phyloP scores from a whole-genome alignment of 2,797 vertebrate species.

The Echiichthys vipera region DNA sequence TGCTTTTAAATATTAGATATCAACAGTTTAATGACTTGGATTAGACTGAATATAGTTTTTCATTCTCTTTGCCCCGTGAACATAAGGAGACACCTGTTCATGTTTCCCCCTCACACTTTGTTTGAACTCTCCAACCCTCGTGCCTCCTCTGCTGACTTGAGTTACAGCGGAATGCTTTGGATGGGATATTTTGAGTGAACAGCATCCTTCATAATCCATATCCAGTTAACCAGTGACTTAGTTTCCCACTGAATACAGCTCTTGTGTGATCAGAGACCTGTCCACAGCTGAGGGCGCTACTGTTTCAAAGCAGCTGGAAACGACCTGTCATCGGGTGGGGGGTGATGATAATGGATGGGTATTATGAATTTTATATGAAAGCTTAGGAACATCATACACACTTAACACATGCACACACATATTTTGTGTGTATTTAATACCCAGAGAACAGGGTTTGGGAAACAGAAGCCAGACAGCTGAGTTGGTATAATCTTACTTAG shows the following conservation, averaged over 20 bases:
- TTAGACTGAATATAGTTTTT: not conserved
- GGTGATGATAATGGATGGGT: slow-evolving; percentile 65
- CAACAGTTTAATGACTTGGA: not conserved
- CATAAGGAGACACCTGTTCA: slow-evolving; percentile 64
- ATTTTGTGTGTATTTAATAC: slow-evolving; percentile 26
- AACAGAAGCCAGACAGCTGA: slow-evolving; percentile 19
- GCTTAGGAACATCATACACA: slow-evolving; percentile 38
- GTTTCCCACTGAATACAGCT: slow-evolving; percentile 70
- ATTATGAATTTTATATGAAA: slow-evolving; percentile 58
- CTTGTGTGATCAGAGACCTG: slow-evolving; percentile 74
- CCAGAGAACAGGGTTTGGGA: slow-evolving; percentile 6
- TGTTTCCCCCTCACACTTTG: slow-evolving; percentile 42
- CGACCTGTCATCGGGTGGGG: slow-evolving; percentile 68
- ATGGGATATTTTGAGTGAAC: slow-evolving; percentile 62
- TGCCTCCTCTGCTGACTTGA: slow-evolving; percentile 52
- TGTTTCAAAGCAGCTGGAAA: slow-evolving; percentile 82
- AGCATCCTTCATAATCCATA: slow-evolving; percentile 64
- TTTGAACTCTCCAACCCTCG: slow-evolving; percentile 45
- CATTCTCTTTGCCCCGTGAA: slow-evolving; percentile 8
- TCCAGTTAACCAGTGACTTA: slow-evolving; percentile 58
- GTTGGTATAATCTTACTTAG: not conserved
- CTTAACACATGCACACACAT: slow-evolving; percentile 34
- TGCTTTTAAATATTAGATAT: not conserved
- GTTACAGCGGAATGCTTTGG: slow-evolving; percentile 74
- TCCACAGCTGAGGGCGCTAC: slow-evolving; percentile 71